phyloP scores from a whole-genome alignment of 2,797 vertebrate species.

The Ctenopoma multispine region DNA sequence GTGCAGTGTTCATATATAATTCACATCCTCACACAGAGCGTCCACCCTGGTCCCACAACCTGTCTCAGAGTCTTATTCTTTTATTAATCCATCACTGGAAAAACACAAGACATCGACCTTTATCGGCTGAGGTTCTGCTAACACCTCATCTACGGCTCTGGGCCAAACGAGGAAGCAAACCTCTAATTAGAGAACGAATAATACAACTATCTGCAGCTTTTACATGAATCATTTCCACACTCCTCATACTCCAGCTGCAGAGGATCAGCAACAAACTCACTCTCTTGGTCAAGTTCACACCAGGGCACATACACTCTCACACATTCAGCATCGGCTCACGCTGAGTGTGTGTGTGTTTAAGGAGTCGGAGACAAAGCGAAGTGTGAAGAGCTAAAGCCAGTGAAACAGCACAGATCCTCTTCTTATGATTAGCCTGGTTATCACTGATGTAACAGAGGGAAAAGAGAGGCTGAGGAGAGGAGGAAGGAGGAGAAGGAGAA shows the following conservation, averaged over 20 bases:
- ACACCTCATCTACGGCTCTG: conserved; percentile 5
- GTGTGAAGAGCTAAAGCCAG: conserved; percentile 35
- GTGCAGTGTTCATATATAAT: conserved; percentile 21
- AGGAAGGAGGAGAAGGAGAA: neutral
- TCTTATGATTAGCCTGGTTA: conserved; percentile 32
- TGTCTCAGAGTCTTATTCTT: conserved; percentile 19
- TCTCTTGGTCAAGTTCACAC: neutral
- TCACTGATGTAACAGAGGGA: neutral
- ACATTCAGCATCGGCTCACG: neutral
- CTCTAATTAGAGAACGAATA: conserved; percentile 26
- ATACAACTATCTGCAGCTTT: conserved; percentile 31
- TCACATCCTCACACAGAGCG: conserved; percentile 1
- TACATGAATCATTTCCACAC: conserved; percentile 27
- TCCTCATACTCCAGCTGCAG: neutral
- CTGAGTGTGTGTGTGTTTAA: conserved; percentile 20
- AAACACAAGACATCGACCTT: conserved; percentile 9
- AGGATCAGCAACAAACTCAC: conserved; percentile 13
- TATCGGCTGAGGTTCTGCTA: conserved; percentile 1
- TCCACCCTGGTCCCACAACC: neutral
- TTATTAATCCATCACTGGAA: conserved; percentile 8
- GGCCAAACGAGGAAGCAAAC: conserved; percentile 13
- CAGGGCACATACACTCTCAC: neutral
- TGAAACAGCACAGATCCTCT: conserved; percentile 43
- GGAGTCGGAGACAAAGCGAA: conserved; percentile 16
- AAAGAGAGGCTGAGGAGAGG: neutral